A percentile compares a stretch with the other conserved stretches of the same genome.
These are phyloP conservation scores for Tachyglossus aculeatus DNA, from an alignment of 2,797 vertebrate genomes.

Conservation along the genomic window DNA sequence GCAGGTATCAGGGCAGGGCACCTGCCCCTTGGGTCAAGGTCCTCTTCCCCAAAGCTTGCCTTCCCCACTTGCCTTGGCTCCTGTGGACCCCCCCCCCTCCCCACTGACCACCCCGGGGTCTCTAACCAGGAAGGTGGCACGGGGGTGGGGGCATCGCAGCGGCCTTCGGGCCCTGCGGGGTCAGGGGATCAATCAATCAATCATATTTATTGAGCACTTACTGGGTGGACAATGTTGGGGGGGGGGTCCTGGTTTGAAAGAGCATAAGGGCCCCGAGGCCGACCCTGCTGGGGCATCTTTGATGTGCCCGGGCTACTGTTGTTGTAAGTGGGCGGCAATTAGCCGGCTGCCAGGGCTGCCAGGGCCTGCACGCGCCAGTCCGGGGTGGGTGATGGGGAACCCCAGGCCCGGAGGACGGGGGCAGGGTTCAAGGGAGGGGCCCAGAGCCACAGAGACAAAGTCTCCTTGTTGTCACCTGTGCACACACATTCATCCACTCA, in stretches of 20 bases:
- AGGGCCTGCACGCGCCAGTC: fast-evolving
- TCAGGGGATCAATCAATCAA: too few relatives aligned
- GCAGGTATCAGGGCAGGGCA: too few relatives aligned
- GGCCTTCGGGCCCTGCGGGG: fast-evolving
- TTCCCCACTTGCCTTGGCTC: too few relatives aligned
- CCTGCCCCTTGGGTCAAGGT: too few relatives aligned
- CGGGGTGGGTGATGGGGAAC: background rate
- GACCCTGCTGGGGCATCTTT: too few relatives aligned
- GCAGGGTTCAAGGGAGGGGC: background rate
- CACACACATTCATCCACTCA: too few relatives aligned
- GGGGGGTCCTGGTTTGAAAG: too few relatives aligned
- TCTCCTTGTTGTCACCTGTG: too few relatives aligned
- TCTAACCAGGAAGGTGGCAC: background rate
- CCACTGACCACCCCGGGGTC: background rate
- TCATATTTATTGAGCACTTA: too few relatives aligned
- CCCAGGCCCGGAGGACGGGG: background rate
- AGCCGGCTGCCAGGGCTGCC: fast-evolving
- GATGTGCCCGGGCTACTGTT: background rate
- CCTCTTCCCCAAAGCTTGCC: too few relatives aligned
- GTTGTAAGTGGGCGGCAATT: fast-evolving
- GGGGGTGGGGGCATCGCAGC: background rate
- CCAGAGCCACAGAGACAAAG: constrained; percentile 17
- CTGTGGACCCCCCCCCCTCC: too few relatives aligned
- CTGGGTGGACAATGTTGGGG: background rate
- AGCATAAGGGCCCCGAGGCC: too few relatives aligned